Evolutionary conservation across 2,888 invertebrate species (phyloP).

Genomic region (Hirtodrosophila trivittata): DNA sequence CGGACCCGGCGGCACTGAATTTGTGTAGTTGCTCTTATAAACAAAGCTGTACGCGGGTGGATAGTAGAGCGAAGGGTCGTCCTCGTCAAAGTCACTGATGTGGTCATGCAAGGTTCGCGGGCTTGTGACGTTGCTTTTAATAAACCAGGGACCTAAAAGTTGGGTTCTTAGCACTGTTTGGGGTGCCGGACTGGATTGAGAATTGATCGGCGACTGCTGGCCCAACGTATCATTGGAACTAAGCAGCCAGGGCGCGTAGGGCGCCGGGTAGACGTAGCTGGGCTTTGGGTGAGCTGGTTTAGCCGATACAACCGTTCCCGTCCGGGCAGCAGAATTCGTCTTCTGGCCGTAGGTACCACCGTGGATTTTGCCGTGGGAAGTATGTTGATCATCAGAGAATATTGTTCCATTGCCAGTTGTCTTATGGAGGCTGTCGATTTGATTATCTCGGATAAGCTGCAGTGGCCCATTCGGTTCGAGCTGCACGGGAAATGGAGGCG

Average conservation of each 20-base stretch:
- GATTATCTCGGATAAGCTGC: slow-evolving; percentile 92
- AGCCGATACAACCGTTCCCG: slow-evolving; percentile 84
- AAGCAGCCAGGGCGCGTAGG: slow-evolving; percentile 86
- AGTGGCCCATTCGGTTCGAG: slow-evolving; percentile 93
- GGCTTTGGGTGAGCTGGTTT: slow-evolving; percentile 63
- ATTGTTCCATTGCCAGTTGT: slow-evolving; percentile 88
- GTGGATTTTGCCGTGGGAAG: slow-evolving; percentile 72
- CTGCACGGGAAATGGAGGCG: slow-evolving; percentile 97
- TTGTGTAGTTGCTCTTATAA: slow-evolving; percentile 90
- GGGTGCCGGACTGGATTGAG: slow-evolving; percentile 48
- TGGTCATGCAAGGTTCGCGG: slow-evolving; percentile 84
- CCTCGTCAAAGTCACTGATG: slow-evolving; percentile 92
- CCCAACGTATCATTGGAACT: slow-evolving; percentile 52
- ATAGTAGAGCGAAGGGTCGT: slow-evolving; percentile 95
- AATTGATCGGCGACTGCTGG: slow-evolving; percentile 15
- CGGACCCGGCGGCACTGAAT: slow-evolving; percentile 91
- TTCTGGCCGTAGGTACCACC: slow-evolving; percentile 77
- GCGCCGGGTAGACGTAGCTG: slow-evolving; percentile 86
- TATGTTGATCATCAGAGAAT: slow-evolving; percentile 85
- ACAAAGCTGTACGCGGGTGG: slow-evolving; percentile 96
- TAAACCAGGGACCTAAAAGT: slow-evolving; percentile 77
- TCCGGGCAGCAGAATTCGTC: slow-evolving; percentile 86
- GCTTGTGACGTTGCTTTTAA: slow-evolving; percentile 85
- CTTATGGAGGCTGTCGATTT: slow-evolving; percentile 85
- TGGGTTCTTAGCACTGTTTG: slow-evolving; percentile 68